A percentile compares a stretch with the other conserved stretches of the same genome.
Evolutionary conservation across 1,140 invertebrate species (phyloP).

Genomic region (Drosophila tani): DNA sequence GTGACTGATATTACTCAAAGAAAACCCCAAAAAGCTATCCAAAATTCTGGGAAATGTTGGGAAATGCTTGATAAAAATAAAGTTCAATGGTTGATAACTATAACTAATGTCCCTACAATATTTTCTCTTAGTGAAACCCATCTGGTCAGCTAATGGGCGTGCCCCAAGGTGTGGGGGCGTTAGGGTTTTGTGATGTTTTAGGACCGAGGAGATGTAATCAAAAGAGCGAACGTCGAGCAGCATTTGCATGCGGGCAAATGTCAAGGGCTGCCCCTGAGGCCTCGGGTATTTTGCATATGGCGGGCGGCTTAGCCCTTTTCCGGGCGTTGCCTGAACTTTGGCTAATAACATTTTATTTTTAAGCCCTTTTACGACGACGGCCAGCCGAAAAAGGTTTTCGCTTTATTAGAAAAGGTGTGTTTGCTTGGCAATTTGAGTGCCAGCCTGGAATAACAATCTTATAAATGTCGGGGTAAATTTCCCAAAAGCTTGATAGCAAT

Average conservation of each 20-base stretch:
- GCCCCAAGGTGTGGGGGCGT: slow-evolving; percentile 1
- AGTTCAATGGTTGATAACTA: too few species aligned
- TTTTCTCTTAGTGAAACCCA: slow-evolving; percentile 1
- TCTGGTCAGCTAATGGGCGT: slow-evolving; percentile 27
- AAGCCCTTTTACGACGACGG: slow-evolving; percentile 30
- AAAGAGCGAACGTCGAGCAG: slow-evolving; percentile 12
- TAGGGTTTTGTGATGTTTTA: slow-evolving; percentile 2
- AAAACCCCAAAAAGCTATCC: background rate
- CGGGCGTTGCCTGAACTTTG: slow-evolving; percentile 62
- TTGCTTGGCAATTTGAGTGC: slow-evolving; percentile 2
- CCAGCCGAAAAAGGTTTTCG: slow-evolving; percentile 12
- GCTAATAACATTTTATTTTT: slow-evolving; percentile 70
- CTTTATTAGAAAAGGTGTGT: slow-evolving; percentile 58
- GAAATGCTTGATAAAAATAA: background rate
- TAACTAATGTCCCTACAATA: too few species aligned
- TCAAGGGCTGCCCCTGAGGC: slow-evolving; percentile 21
- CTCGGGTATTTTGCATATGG: slow-evolving; percentile 29
- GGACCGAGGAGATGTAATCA: slow-evolving; percentile 37
- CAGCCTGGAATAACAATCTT: slow-evolving; percentile 26
- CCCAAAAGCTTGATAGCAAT: slow-evolving; percentile 22
- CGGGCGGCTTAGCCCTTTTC: slow-evolving; percentile 32
- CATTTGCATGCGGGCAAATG: slow-evolving; percentile 37
- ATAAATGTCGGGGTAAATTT: slow-evolving; percentile 20
- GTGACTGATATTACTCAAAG: background rate
- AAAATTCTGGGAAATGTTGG: background rate